Evolutionary conservation across 2,113 vertebrate species (phyloP), one percentile per base, ranked within the genome.

Genomic region (Ceuthmochares aereus): DNA sequence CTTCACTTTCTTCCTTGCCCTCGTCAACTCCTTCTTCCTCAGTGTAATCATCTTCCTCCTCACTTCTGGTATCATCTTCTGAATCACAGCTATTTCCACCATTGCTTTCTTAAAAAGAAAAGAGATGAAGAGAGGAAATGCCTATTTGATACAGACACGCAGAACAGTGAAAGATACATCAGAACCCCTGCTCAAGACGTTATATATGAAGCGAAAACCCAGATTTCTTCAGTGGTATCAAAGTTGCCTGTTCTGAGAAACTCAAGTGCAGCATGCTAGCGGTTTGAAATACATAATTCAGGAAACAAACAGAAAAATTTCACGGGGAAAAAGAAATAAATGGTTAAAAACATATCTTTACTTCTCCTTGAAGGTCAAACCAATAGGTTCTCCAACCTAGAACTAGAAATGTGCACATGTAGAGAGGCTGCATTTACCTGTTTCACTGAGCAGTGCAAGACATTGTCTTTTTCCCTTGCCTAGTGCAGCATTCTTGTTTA

Each of bases 1-100:
- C 97, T 81, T 98, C 97, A 94, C 97, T 98, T 84, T 96, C 98
- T 94, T 98, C 98, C 63, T 98, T 98, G 19, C 98, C 98, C 11
- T 98, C 98, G 43, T 98, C 98, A 4, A 76, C 97, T 10, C 98
- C 98, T 4, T 97, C 98, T 15, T 97, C 98, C n/a, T 98, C 97
- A 30, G 97, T 97, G 20, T 95, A 96, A 20, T 98, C 98, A 14
- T 97, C 88, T 49, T 94, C 96, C 47, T 96, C 98, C 43, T 98
- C 98, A 14, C 97, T 97, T 47, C 82, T 91, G 0, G 97, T 98
- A 49, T 98, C 98, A 20, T 96, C 98, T 51, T 98, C 98, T 10
- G 98, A 98, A 74, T 82, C 97, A 45, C 97, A 98, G 14, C 97
- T 97, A 87, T 82, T 95, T 11, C 82, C 96, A 42, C 98, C 98